Percentiles rank a stretch among this genome's conserved stretches.
Conservation (phyloP, 2,113 vertebrate species). For the Lepus europaeus region DNA sequence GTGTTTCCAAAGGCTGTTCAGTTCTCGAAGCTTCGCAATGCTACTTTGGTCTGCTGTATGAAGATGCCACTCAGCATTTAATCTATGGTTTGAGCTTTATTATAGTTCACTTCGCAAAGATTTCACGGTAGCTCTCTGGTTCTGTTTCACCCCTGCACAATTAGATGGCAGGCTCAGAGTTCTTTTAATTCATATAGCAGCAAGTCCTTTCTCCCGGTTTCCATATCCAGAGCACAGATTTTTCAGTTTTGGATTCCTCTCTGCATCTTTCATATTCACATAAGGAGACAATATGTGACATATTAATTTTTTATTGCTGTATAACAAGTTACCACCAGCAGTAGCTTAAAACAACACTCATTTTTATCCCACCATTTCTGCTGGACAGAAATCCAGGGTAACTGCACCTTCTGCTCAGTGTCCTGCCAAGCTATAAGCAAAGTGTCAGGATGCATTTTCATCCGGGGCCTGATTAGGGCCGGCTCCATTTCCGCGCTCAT, state of each 20-base stretch:
- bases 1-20: background rate
- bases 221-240: background rate
- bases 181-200: background rate
- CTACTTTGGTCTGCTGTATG: background rate
- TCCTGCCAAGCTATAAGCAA: too few species aligned
- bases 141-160: background rate
- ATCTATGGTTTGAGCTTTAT: background rate
- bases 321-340: background rate
- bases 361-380: background rate
- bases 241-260: background rate
- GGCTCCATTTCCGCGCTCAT: background rate
- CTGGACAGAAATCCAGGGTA: background rate
- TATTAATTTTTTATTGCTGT: background rate
- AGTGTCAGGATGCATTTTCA: background rate
- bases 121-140: background rate
- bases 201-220: background rate
- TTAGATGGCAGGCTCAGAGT: background rate
- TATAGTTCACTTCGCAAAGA: background rate
- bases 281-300: background rate
- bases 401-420: background rate
- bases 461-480: background rate
- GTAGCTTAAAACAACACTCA: background rate
- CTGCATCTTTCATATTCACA: background rate
- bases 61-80: background rate
- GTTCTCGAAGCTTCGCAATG: background rate